Base-by-base conservation (phyloP, 2,888 invertebrate species). In the Lacanobia wlatinum region DNA sequence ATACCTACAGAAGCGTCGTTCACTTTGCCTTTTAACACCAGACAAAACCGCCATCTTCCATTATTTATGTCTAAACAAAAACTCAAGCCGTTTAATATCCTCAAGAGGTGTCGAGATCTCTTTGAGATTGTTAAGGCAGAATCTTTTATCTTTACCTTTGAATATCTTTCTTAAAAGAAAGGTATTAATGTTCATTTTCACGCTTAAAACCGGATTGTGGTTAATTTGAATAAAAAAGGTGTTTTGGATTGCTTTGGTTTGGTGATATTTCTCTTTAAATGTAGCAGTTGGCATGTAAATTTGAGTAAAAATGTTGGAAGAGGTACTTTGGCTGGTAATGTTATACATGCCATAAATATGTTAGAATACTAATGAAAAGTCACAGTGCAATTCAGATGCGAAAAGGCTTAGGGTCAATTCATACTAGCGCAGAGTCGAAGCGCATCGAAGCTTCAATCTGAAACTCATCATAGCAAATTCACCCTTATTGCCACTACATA, bases 51-150 rank as follows among this genome's bases (percentile, higher is more conserved):
- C 58, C 48, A 72, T 73, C 63, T 83, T 78, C 14, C 53, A 78
- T 68, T 67, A 77, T 73, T 75, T 78, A 78, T 73, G 59, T 67
- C 70, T 56, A 66, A 78, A 70, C 59, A 65, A 75, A 78, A 75
- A 70, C 52, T 73, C 73, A 58, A 71, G 66, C 58, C 73, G 63
- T 71, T 78, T 81, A 80, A 83, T 84, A 85, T 77, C 76, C 66
- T 73, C 34, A 21, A 65, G 74, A 64, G 70, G 68, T 68, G 74
- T 46, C 40, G 55, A 77, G 55, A 83, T 83, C 62, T 71, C 64
- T 72, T 83, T 71, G 56, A 78, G 50, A 76, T 76, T 70, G 38
- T 61, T 52, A 69, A 60, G 38, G 58, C 56, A 43, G 38, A 61
- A 65, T 70, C 70, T 66, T 80, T 72, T 70, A 62, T 50, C 34